Base-by-base conservation (phyloP, 2,113 vertebrate genomes). In the Anser brachyrhynchus region DNA sequence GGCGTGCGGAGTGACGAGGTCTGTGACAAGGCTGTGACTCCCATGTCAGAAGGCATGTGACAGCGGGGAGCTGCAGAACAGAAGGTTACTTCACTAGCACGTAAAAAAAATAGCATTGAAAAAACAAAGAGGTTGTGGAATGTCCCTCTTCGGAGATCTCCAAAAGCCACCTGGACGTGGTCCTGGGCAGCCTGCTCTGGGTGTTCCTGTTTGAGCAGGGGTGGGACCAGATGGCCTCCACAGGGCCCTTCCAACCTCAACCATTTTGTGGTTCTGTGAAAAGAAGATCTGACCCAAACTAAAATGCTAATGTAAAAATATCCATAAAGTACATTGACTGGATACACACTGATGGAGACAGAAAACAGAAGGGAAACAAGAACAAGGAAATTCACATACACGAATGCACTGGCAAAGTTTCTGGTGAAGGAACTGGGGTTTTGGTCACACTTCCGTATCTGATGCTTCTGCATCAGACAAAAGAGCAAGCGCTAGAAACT, bases 221-320 rank as follows among this genome's bases (percentile, higher is more conserved):
- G 43, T 37, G 95, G 61, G 46, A 81, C 21, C 61, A 82, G 57
- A 7, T 73, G 46, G 92, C 65, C 81, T 83, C 80, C 93, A 90
- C 69, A 84, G 91, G 55, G 66, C 84, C 39, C 55, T 14, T 86
- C 29, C 84, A 96, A 95, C 44, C 76, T 90, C 67, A 86, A 73
- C 61, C 72, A 23, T 88, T 77, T 64, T 77, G 44, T 43, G 67
- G 69, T 44, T 93, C 79, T 90, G 87, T 57, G 35, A 77, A 94
- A 95, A 95, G 58, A 87, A 87, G 66, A 96, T 83, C 88, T 96
- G 75, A 94, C 75, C 71, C 29, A 95, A 93, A 83, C 79, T 96
- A 76, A 83, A 92, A 73, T 19, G 70, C 88, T 76, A 55, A 61
- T 0, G 5, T 41, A 80, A 84, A 62, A 11, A 88, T 25, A 64